Evolutionary conservation across 2,888 invertebrate genomes (phyloP), one percentile per base, ranked within the genome.

Genomic region (Hermaeophaga mercurialis): DNA sequence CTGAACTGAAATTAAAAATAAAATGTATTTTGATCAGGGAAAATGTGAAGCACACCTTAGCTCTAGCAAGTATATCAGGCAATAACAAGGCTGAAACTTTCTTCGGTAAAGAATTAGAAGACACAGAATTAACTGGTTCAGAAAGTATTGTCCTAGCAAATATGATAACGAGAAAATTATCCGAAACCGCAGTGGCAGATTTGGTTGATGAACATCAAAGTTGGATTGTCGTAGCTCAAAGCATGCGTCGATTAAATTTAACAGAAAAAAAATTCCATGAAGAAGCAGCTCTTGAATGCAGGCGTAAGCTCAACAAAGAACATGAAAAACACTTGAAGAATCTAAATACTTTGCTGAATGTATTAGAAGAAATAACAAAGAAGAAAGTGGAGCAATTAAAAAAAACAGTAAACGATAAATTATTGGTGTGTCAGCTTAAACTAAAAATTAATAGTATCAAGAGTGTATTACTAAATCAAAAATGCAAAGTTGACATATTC

Each of bases 401-500:
- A 45, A 64, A 73, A 60, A 52, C 73, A 33, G 70, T 73, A 45
- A 61, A 73, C 9, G 66, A 74, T 56, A 77, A 77, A 60, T 66
- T 76, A 9, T 63, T 70, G 19, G 70, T 78, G 56, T 72, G 70
- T 44, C 67, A 76, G 56, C 49, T 72, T 1, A 73, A 75, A 66
- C 71, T 73, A 12, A 73, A 74, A 46, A 71, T 79, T 44, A 73
- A 74, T 52, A 67, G 70, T 46, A 62, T 79, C 34, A 72, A 73
- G 45, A 73, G 75, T 19, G 68, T 73, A 26, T 64, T 75, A n/a
- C 58, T 70, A 3, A 53, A 68, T 8, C 43, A 66, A 7, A 73
- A 73, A 54, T 56, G 61, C 43, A 66, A 61, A 43, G 47, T 72
- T 14, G 75, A 74, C 58, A 75, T 80, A 72, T 80, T 78, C 54